phyloP scores from a whole-genome alignment of 2,888 invertebrate species.

The Perizoma affinitatum region DNA sequence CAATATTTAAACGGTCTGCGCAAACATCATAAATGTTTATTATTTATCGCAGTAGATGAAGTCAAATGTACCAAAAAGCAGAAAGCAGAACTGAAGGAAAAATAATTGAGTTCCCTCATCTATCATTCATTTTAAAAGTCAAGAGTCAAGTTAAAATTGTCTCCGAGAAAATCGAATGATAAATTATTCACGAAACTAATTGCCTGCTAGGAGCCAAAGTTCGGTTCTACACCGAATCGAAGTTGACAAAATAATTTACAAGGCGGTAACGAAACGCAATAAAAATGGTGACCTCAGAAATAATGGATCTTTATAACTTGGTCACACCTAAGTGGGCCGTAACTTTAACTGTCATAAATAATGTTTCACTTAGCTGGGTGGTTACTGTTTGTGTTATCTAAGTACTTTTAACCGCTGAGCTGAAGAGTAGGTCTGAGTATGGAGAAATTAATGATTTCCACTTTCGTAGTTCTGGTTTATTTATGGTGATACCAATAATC shows the following conservation, averaged over 20 bases:
- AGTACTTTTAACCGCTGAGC: constrained; percentile 2
- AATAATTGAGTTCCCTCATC: constrained; percentile 17
- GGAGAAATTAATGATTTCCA: no score
- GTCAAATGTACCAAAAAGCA: no score
- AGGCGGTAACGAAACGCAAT: constrained; percentile 28
- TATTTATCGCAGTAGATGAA: no score
- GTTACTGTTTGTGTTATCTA: constrained; percentile 5
- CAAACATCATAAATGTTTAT: no score
- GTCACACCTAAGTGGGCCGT: constrained; percentile 28
- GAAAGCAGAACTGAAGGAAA: background rate
- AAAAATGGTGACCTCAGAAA: constrained; percentile 31
- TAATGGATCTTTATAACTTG: constrained; percentile 31
- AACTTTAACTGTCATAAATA: constrained; percentile 29
- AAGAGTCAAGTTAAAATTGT: constrained; percentile 27
- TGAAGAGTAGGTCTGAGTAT: constrained; percentile 1
- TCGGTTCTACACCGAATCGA: constrained; percentile 33
- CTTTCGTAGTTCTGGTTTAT: no score
- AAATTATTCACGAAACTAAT: constrained; percentile 40
- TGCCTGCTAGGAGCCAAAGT: constrained; percentile 35
- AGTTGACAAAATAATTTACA: constrained; percentile 39
- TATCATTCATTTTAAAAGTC: constrained; percentile 29
- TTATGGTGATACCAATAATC: no score
- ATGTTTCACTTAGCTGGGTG: constrained; percentile 21
- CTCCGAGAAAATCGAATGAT: constrained; percentile 35
- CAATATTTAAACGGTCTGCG: no score